Evolutionary conservation across 2,113 vertebrate genomes (phyloP).

Genomic region (Hippocampus abdominalis): DNA sequence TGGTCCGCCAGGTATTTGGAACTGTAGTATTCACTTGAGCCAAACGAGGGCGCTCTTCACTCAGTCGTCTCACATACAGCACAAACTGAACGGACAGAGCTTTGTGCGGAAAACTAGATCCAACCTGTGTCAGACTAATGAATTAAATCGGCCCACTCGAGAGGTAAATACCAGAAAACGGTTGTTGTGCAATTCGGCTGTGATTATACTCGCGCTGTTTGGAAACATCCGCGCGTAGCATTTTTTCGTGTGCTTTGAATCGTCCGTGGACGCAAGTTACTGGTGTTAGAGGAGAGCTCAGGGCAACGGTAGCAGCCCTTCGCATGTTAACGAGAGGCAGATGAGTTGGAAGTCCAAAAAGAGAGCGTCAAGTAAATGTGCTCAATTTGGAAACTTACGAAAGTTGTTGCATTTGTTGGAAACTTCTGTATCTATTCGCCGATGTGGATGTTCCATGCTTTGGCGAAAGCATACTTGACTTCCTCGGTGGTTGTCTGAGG

Average conservation of each 20-base stretch:
- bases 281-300: slow-evolving; percentile 55
- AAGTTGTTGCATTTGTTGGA: slow-evolving; percentile 60
- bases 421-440: slow-evolving; percentile 17
- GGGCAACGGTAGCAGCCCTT: slow-evolving; percentile 60
- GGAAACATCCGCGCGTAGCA: slow-evolving; percentile 35
- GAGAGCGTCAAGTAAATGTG: slow-evolving; percentile 69
- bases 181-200: slow-evolving; percentile 11
- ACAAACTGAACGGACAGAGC: slow-evolving; percentile 70
- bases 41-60: slow-evolving; percentile 70
- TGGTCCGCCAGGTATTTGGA: slow-evolving; percentile 49
- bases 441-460: slow-evolving; percentile 12
- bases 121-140: slow-evolving; percentile 74
- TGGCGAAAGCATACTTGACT: slow-evolving; percentile 39
- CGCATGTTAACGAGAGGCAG: slow-evolving; percentile 62
- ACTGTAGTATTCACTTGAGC: slow-evolving; percentile 56
- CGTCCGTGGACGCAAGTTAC: slow-evolving; percentile 65
- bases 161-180: slow-evolving; percentile 69
- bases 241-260: slow-evolving; percentile 58
- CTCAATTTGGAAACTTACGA: slow-evolving; percentile 47
- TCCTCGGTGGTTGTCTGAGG: slow-evolving; percentile 51
- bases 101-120: slow-evolving; percentile 79
- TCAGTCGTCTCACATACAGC: slow-evolving; percentile 57
- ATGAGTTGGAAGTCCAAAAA: slow-evolving; percentile 70
- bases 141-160: slow-evolving; percentile 73
- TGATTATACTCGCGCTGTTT: slow-evolving; percentile 23